These are phyloP conservation scores for Ailurus styani DNA, from an alignment of 2,113 vertebrate species.

Conservation along the genomic window DNA sequence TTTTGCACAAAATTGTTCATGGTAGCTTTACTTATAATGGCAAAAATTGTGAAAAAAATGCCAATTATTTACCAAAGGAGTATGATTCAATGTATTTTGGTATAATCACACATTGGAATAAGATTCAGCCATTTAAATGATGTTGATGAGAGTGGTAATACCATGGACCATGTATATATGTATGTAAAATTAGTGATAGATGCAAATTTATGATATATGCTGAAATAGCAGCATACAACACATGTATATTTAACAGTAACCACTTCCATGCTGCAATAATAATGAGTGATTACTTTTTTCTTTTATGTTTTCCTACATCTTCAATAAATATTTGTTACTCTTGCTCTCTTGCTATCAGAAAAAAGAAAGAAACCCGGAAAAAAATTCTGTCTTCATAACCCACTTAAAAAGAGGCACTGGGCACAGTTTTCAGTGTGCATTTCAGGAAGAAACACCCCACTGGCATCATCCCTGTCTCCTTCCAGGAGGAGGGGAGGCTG, in stretches of 20 bases:
- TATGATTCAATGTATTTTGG: background rate
- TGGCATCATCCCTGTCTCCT: background rate
- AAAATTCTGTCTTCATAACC: background rate
- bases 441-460: background rate
- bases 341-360: background rate
- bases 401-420: background rate
- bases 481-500: background rate
- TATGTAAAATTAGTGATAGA: background rate
- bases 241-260: background rate
- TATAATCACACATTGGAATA: background rate
- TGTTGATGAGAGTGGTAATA: background rate
- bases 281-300: background rate
- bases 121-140: background rate
- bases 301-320: conserved; percentile 6
- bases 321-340: background rate
- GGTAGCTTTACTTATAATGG: background rate
- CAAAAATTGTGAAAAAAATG: background rate
- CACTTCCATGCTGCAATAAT: background rate
- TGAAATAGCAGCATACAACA: background rate
- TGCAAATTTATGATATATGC: background rate
- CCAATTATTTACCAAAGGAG: background rate
- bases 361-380: background rate
- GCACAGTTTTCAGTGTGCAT: background rate
- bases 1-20: background rate
- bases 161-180: background rate